Evolutionary conservation across 1,140 invertebrate genomes (phyloP).

Genomic region (Harlomillsia oculata): DNA sequence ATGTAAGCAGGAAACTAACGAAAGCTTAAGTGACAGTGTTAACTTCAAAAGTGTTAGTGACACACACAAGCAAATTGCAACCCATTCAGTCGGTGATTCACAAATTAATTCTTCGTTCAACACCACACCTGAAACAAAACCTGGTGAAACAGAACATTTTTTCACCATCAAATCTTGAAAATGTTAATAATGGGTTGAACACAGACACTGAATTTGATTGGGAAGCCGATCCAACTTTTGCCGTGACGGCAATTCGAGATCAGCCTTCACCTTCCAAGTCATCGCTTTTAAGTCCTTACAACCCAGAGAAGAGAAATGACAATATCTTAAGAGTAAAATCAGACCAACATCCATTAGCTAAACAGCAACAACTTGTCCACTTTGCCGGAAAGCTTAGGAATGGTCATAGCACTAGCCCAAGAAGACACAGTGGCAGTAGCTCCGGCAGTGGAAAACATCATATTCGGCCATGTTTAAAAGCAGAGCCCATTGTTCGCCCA

Average conservation of each 20-base stretch:
- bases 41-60: no score
- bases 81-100: no score
- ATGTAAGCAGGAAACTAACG: no score
- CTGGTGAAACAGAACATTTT: not conserved
- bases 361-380: constrained; percentile 5
- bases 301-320: constrained; percentile 7
- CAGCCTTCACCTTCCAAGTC: constrained; percentile 10
- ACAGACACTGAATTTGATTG: constrained; percentile 19
- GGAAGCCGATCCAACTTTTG: constrained; percentile 19
- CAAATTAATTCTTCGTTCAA: no score
- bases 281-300: constrained; percentile 9
- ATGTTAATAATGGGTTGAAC: constrained; percentile 1
- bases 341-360: not conserved
- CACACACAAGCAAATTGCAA: no score
- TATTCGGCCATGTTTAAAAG: constrained; percentile 33
- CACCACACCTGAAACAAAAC: not conserved
- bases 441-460: not conserved
- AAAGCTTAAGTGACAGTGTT: no score
- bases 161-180: constrained; percentile 13
- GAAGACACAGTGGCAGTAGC: constrained; percentile 1
- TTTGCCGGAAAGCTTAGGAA: constrained; percentile 1
- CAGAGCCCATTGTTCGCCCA: constrained; percentile 21
- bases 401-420: not conserved
- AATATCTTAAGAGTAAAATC: constrained; percentile 1
- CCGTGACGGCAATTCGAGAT: constrained; percentile 24